A percentile compares a stretch with the other conserved stretches of the same genome.
Evolutionary conservation across 2,113 vertebrate species (phyloP).

Genomic region (Pavo muticus): DNA sequence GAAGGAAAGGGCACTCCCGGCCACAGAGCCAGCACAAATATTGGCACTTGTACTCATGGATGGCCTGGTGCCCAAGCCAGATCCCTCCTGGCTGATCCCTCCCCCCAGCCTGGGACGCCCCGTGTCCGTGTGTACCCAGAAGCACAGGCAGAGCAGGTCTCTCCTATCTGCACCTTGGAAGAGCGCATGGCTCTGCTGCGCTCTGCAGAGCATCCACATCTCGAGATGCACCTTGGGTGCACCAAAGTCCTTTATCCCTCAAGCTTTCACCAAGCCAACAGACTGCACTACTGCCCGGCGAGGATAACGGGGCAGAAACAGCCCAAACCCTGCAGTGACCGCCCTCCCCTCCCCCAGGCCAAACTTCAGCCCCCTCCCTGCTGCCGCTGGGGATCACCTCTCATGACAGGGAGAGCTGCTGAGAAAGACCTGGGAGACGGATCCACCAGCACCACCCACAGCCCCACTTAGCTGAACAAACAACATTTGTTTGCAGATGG

Average conservation of each 20-base stretch:
- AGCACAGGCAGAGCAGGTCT: accelerated
- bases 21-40: accelerated
- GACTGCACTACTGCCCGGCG: accelerated
- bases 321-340: not conserved
- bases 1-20: accelerated
- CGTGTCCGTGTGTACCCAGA: accelerated
- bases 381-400: too few species aligned
- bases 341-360: too few species aligned
- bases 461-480: accelerated
- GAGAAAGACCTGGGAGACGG: accelerated
- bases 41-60: accelerated
- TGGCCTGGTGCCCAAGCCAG: accelerated
- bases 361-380: not conserved
- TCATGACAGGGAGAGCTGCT: accelerated
- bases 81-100: not conserved
- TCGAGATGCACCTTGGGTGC: not conserved
- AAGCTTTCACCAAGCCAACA: too few species aligned
- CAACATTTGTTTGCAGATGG: not conserved
- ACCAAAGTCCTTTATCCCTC: not conserved
- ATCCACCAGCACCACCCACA: not conserved
- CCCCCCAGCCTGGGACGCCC: not conserved
- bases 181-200: accelerated
- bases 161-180: accelerated
- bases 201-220: accelerated
- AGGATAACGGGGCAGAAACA: not conserved